Evolutionary conservation across 2,888 invertebrate species (phyloP), one percentile per base, ranked within the genome.

Genomic region (Parelbella ahira): DNA sequence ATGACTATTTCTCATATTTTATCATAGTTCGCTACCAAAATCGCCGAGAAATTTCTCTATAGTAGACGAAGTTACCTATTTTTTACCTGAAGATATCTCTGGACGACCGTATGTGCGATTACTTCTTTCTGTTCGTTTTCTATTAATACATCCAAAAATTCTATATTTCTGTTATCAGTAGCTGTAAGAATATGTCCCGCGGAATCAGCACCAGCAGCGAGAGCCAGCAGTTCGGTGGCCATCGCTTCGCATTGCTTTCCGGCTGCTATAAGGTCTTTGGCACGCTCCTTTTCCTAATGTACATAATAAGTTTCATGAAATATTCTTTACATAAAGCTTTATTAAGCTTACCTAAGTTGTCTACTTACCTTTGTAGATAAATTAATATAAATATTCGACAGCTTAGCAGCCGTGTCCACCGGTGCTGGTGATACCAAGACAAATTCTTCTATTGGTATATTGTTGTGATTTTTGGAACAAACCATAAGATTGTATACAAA

Each of bases 121-220:
- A 96, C 96, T 87, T 98, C 97, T 73, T 98, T 99, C 73, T 99
- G 99, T 74, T 99, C 99, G 70, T 98, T 97, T 80, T 99, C 99
- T 57, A 99, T 99, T 25, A 99, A 89, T 0, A 98, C 96, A 72
- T 99, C 98, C 49, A 98, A 89, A 80, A 98, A 97, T 65, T 98
- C 98, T 9, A 96, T 94, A 68, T 97, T 98, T 44, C 97, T 89
- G 53, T 95, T 92, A 75, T 99, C 99, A 33, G 97, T 96, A 30
- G 99, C 97, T 38, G 98, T 97, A 23, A 99, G 90, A 47, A 99
- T 93, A 59, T 96, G 91, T 0, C 97, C 98, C 1, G 99, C 97
- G 2, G 97, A 97, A 81, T 98, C 97, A 0, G 96, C 93, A 4
- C 97, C 97, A 1, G 98, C 96, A 0, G 98, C 97, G 34, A 99